Evolutionary conservation across 2,797 vertebrate genomes (phyloP).

Genomic region (Ambastaia sidthimunki): DNA sequence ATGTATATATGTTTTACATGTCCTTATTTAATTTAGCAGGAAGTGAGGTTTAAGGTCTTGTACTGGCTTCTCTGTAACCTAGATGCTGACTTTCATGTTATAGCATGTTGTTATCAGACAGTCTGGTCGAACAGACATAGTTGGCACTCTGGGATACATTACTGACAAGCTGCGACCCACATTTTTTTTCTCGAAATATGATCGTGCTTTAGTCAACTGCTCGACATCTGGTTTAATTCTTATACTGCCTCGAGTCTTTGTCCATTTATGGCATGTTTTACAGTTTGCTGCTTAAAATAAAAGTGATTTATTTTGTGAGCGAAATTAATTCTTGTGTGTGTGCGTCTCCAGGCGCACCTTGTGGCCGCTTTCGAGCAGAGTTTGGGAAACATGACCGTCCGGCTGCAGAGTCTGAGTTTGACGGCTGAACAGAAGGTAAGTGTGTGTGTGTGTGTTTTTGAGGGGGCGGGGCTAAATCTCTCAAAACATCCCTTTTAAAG

Average conservation of each 20-base stretch:
- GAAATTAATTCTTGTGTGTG: slow-evolving; percentile 25
- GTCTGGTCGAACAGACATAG: slow-evolving; percentile 5
- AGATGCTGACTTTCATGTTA: slow-evolving; percentile 14
- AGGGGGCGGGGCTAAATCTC: background rate
- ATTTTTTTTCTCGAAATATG: slow-evolving; percentile 19
- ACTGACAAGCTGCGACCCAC: slow-evolving; percentile 26
- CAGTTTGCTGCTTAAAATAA: slow-evolving; percentile 16
- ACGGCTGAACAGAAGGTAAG: slow-evolving; percentile 88
- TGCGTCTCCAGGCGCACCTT: slow-evolving; percentile 82
- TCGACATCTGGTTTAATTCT: slow-evolving; percentile 34
- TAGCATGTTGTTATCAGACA: slow-evolving; percentile 32
- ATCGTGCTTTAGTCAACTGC: slow-evolving; percentile 18
- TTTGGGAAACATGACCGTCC: slow-evolving; percentile 87
- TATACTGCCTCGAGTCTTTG: background rate
- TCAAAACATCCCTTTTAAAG: background rate
- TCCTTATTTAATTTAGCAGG: background rate
- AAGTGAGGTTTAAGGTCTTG: background rate
- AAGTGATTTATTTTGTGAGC: slow-evolving; percentile 28
- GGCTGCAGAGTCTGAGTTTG: slow-evolving; percentile 86
- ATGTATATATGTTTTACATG: background rate
- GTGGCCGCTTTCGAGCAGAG: slow-evolving; percentile 91
- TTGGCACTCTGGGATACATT: slow-evolving; percentile 17
- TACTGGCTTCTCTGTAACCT: background rate
- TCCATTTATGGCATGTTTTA: slow-evolving; percentile 18
- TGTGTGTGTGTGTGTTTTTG: background rate